Conservation (phyloP, 1,140 invertebrate genomes). For the Macrobrachium nipponense region DNA sequence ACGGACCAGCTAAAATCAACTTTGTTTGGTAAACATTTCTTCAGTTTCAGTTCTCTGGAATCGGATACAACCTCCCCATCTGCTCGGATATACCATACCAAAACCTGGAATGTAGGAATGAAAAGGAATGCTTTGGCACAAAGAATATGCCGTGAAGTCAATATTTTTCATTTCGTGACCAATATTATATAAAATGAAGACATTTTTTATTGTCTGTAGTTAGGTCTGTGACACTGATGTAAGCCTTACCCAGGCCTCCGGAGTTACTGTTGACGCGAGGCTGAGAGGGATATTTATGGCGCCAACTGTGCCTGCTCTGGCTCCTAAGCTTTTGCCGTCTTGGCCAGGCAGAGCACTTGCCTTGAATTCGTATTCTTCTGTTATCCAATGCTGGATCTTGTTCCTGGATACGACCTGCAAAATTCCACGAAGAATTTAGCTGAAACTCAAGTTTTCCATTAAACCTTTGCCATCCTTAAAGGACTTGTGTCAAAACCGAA, state of each 20-base stretch:
- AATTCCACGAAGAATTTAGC: no score
- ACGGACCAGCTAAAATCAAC: conserved; percentile 4
- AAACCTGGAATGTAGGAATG: neutral
- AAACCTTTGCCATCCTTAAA: no score
- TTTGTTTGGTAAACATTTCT: conserved; percentile 19
- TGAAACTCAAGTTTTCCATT: no score
- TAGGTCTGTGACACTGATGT: no score
- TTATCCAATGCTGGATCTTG: no score
- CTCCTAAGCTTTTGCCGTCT: neutral
- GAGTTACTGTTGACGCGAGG: neutral
- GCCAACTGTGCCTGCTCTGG: neutral
- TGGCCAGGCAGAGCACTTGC: neutral
- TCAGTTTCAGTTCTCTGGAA: conserved; percentile 10
- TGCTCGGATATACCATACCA: neutral
- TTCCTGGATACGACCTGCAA: no score
- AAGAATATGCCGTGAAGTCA: no score
- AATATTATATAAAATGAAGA: no score
- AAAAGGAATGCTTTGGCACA: no score
- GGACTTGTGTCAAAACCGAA: no score
- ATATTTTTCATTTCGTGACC: no score
- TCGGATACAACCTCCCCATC: conserved; percentile 33
- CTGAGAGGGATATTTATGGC: conserved; percentile 1
- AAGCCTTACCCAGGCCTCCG: neutral
- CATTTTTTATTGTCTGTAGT: no score
- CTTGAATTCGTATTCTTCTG: neutral